phyloP scores from a whole-genome alignment of 2,797 vertebrate species.

The Pseudochirops cupreus region DNA sequence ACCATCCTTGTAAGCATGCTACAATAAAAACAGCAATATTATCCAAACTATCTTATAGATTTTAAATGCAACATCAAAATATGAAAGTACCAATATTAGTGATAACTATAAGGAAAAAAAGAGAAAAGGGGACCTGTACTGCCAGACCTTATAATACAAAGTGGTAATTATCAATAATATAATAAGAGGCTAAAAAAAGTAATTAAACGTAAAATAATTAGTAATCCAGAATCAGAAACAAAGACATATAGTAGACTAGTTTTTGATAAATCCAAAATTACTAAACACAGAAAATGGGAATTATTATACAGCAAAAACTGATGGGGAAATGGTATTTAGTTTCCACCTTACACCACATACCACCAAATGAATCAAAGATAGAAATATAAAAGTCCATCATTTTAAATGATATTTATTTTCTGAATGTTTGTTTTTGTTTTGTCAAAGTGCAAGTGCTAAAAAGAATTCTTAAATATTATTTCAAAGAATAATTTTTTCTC shows the following conservation, averaged over 20 bases:
- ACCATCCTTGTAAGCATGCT: background rate
- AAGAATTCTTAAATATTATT: background rate
- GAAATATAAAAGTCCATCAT: background rate
- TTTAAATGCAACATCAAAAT: background rate
- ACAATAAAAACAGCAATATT: background rate
- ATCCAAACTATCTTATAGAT: background rate
- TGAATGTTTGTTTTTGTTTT: no score
- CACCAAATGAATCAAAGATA: no score
- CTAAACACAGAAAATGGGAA: background rate
- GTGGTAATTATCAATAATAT: no score
- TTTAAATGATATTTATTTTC: background rate
- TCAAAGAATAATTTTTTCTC: background rate
- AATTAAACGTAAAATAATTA: background rate
- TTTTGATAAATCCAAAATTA: background rate
- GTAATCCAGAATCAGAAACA: background rate
- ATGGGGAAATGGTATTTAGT: background rate
- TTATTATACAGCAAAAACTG: background rate
- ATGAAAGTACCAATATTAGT: background rate
- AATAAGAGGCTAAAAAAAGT: background rate
- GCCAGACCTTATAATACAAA: background rate
- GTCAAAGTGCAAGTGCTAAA: background rate
- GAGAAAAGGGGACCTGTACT: background rate
- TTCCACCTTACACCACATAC: background rate
- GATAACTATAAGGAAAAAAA: background rate
- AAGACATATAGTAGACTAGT: background rate